Conservation (phyloP, 2,888 invertebrate species). For the Drosophila fulvimacula region DNA sequence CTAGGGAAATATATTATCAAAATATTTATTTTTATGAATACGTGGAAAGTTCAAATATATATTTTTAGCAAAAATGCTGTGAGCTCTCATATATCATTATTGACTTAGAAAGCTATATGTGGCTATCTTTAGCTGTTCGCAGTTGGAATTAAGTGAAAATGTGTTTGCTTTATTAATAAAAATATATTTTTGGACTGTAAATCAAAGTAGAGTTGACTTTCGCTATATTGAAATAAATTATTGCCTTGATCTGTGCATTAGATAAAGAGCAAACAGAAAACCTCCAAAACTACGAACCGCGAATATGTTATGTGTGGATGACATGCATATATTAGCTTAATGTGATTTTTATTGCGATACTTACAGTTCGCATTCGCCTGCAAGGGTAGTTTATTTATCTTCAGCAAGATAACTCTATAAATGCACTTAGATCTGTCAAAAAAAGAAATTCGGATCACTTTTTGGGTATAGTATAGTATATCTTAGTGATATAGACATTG, state of each 20-base stretch:
- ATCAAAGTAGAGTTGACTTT: background rate
- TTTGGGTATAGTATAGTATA: background rate
- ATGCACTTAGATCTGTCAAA: background rate
- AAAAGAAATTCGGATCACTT: background rate
- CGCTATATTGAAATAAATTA: background rate
- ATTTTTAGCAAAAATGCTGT: background rate
- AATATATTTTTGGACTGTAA: background rate
- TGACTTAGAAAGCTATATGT: background rate
- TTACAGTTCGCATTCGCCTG: background rate
- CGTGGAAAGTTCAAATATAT: background rate
- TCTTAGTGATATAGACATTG: background rate
- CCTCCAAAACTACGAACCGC: background rate
- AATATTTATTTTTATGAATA: conserved; percentile 6
- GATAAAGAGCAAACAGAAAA: conserved; percentile 4
- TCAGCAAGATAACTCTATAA: background rate
- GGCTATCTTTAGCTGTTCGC: background rate
- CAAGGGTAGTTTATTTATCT: background rate
- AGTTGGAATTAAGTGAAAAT: background rate
- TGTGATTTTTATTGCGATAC: conserved; percentile 9
- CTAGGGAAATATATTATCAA: background rate
- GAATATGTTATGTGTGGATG: conserved; percentile 1
- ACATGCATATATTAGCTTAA: conserved; percentile 6
- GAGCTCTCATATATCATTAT: background rate
- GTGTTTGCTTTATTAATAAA: background rate
- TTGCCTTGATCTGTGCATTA: background rate